phyloP scores from a whole-genome alignment of 2,113 vertebrate genomes.

The Acanthochromis polyacanthus region DNA sequence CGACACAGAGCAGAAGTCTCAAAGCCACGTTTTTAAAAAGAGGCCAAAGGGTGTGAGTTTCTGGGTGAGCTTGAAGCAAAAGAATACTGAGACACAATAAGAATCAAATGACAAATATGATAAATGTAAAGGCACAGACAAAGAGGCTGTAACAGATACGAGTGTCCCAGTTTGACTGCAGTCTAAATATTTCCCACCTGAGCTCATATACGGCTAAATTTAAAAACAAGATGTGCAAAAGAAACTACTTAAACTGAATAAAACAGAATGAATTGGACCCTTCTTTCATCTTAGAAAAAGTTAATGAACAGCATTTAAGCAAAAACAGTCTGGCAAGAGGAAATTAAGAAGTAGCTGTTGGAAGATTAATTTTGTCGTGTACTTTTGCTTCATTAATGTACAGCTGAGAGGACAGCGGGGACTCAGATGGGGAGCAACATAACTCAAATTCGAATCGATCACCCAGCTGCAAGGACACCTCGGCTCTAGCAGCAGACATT shows the following conservation, averaged over 20 bases:
- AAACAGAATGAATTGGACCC: constrained; percentile 40
- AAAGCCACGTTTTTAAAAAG: neutral
- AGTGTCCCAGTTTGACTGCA: constrained; percentile 3
- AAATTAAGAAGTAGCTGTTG: constrained; percentile 32
- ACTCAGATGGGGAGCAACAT: neutral
- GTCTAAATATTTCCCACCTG: neutral
- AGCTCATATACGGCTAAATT: neutral
- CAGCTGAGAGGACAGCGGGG: constrained; percentile 21
- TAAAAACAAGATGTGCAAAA: constrained; percentile 4
- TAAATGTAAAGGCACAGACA: constrained; percentile 1
- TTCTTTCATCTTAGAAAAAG: constrained; percentile 43
- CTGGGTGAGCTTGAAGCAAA: neutral
- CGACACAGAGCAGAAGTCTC: neutral
- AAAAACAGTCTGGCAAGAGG: neutral
- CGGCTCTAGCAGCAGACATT: constrained; percentile 37
- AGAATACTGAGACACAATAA: neutral
- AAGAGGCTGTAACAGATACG: constrained; percentile 20
- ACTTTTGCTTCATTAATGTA: constrained; percentile 15
- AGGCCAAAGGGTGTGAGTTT: constrained; percentile 30
- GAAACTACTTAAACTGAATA: constrained; percentile 3
- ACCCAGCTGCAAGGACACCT: constrained; percentile 29
- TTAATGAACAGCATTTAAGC: constrained; percentile 44
- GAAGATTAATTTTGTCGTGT: constrained; percentile 31
- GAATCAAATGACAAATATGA: constrained; percentile 20
- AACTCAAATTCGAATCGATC: constrained; percentile 39